These are phyloP conservation scores for Zapornia atra DNA, from an alignment of 2,113 vertebrate species.

Conservation along the genomic window DNA sequence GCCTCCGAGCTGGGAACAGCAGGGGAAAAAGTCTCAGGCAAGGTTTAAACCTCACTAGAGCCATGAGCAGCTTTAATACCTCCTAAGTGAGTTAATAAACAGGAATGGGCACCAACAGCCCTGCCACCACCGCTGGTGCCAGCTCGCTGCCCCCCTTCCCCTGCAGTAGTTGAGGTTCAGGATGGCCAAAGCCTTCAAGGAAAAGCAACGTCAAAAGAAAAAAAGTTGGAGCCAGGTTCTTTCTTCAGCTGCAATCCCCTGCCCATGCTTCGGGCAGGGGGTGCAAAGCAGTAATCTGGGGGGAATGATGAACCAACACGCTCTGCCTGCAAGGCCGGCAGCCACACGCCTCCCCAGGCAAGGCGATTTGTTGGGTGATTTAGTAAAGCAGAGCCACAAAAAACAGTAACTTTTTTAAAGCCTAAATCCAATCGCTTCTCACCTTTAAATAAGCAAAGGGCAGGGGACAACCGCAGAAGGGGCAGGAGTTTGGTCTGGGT, in stretches of 20 bases:
- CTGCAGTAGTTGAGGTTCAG: fast-evolving
- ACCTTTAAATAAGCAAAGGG: background rate
- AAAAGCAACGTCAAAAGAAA: background rate
- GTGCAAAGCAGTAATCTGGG: fast-evolving
- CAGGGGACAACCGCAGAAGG: background rate
- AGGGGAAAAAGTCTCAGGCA: background rate
- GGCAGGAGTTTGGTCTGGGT: background rate
- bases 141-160: background rate
- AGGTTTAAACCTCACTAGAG: background rate
- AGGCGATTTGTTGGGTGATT: too few relatives aligned
- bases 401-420: background rate
- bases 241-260: fast-evolving
- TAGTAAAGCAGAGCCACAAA: background rate
- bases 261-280: fast-evolving
- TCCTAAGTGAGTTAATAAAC: background rate
- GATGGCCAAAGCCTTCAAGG: background rate
- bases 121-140: fast-evolving
- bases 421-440: background rate
- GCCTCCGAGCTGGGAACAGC: background rate
- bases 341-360: background rate
- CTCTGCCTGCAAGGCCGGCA: fast-evolving
- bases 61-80: background rate
- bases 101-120: fast-evolving
- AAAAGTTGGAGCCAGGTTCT: background rate
- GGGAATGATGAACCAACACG: fast-evolving